Evolutionary conservation across 2,888 invertebrate species (phyloP).

Genomic region (Amblyjoppa fuscipennis): DNA sequence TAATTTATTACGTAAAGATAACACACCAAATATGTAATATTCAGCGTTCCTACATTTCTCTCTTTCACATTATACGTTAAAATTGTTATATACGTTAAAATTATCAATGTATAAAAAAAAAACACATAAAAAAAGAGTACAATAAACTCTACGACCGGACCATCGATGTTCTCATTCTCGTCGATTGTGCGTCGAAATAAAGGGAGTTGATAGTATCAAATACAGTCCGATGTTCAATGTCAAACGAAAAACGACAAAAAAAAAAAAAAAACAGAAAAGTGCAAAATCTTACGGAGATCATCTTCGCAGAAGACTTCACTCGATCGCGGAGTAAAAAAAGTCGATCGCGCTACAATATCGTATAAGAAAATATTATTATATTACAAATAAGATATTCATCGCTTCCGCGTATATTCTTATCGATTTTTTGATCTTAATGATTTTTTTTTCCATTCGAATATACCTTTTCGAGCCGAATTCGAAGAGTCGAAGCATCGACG

Average conservation of each 20-base stretch:
- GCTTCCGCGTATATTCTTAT: not conserved
- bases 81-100: slow-evolving; percentile 12
- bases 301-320: slow-evolving; percentile 60
- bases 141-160: slow-evolving; percentile 36
- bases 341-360: not conserved
- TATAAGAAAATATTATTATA: slow-evolving; percentile 1
- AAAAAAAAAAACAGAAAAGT: slow-evolving; percentile 6
- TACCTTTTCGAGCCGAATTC: not conserved
- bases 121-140: slow-evolving; percentile 31
- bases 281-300: slow-evolving; percentile 17
- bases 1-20: slow-evolving; percentile 52
- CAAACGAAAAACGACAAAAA: slow-evolving; percentile 8
- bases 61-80: slow-evolving; percentile 28
- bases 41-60: slow-evolving; percentile 41
- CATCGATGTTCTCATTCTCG: not conserved
- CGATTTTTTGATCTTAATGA: not conserved
- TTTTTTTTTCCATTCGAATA: not conserved
- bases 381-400: not conserved
- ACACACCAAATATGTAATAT: slow-evolving; percentile 21
- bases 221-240: slow-evolving; percentile 30
- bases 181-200: slow-evolving; percentile 9
- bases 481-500: not conserved
- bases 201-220: slow-evolving; percentile 29
- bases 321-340: slow-evolving; percentile 9
- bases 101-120: slow-evolving; percentile 19